These are phyloP conservation scores for Chelonus insularis DNA, from an alignment of 1,140 invertebrate species.

Conservation along the genomic window DNA sequence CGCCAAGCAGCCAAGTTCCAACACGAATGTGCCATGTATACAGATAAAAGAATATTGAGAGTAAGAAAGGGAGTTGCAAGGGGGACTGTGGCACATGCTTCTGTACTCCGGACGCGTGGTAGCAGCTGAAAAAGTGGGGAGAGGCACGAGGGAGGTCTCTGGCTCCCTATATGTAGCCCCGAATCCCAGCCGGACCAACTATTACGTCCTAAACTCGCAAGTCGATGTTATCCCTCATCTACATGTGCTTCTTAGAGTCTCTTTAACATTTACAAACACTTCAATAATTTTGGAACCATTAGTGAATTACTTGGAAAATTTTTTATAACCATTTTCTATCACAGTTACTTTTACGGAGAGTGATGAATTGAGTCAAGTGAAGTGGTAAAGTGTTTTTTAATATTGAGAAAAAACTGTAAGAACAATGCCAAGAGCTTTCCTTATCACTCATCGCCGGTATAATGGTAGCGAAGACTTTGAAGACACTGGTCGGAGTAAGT, in stretches of 20 bases:
- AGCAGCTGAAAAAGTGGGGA: conserved; percentile 39
- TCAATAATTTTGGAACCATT: no score
- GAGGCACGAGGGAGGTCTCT: conserved; percentile 47
- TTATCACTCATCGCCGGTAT: conserved; percentile 64
- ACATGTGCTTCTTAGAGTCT: no score
- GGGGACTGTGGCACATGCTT: conserved; percentile 31
- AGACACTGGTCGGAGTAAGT: conserved; percentile 50
- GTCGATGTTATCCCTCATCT: no score
- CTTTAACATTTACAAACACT: no score
- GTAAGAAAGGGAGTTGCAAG: conserved; percentile 18
- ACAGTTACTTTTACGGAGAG: no score
- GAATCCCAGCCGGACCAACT: conserved; percentile 54
- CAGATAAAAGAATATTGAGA: background rate
- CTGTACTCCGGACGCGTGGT: conserved; percentile 25
- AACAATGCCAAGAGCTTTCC: conserved; percentile 65
- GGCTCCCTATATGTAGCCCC: conserved; percentile 58
- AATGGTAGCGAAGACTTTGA: conserved; percentile 54
- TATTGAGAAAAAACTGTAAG: conserved; percentile 29
- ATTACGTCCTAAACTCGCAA: conserved; percentile 53
- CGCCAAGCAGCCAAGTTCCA: background rate
- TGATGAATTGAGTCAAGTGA: background rate
- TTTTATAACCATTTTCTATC: no score
- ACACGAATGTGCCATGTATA: background rate
- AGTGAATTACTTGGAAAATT: no score
- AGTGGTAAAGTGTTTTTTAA: background rate